Evolutionary conservation across 2,888 invertebrate genomes (phyloP), one percentile per base, ranked within the genome.

Genomic region (Pseudococcus jackbeardsleyi): DNA sequence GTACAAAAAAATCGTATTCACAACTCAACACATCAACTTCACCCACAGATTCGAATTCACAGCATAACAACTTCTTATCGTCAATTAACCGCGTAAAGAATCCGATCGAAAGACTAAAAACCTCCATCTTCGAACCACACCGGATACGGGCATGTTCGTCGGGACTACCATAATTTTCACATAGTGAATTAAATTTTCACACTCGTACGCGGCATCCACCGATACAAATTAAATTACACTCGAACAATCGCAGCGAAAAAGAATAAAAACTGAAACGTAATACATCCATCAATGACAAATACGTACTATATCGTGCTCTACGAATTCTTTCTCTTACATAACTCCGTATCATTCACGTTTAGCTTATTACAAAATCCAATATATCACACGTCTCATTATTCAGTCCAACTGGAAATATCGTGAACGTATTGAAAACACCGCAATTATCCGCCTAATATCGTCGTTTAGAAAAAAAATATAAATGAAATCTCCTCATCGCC

Each of bases 281-380:
- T 82, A 82, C 79, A 82, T 82, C 79, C 39, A 82, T 82, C 79
- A 82, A 82, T 82, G 79, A 82, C 79, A 82, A 77, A 77, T 72
- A 33, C 33, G 22, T 50, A 72, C 12, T 42, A 42, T 79, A 46
- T 82, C 79, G 79, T 46, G 79, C 42, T 19, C 22, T 39, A 46
- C 12, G 79, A 82, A 82, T 82, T 82, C 46, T 82, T 46, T 26
- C n/a, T 22, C 33, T 82, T 82, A 82, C 12, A 19, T 82, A 82
- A 82, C 46, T 42, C 46, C 12, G 8, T 82, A 82, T 82, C 79
- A 82, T 46, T 82, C 79, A 82, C 79, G 79, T 82, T 82, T 22
- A 46, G 17, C 79, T 46, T 82, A 82, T 42, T 82, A 46, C 39
- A 82, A 82, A 82, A 82, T 19, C 46, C n/a, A 46, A 82, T 46